phyloP scores from a whole-genome alignment of 2,797 vertebrate genomes.

The Falco peregrinus region DNA sequence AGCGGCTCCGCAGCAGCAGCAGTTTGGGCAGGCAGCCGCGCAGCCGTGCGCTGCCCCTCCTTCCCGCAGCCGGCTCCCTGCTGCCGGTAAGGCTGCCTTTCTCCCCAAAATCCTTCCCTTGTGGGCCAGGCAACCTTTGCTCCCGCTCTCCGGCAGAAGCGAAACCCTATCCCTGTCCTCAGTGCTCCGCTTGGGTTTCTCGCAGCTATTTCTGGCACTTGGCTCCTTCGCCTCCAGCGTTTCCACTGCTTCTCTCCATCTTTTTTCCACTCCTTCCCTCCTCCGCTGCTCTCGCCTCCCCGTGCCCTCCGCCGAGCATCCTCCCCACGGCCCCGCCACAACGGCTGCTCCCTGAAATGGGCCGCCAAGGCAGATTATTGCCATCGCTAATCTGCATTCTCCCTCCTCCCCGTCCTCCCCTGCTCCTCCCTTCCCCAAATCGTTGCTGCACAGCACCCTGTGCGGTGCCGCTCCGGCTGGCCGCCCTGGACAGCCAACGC shows the following conservation, averaged over 20 bases:
- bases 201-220: not conserved
- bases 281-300: not conserved
- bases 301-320: rapidly evolving
- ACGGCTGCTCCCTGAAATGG: not conserved
- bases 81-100: not conserved
- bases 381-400: slow-evolving; percentile 24
- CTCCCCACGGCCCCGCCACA: not conserved
- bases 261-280: not conserved
- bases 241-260: not conserved
- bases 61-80: not conserved
- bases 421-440: slow-evolving; percentile 40
- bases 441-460: not conserved
- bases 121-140: rapidly evolving
- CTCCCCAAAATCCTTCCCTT: not conserved
- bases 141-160: not conserved
- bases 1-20: not conserved
- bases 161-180: slow-evolving; percentile 4
- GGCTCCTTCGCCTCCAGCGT: not conserved
- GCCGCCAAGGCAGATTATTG: not conserved
- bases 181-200: not conserved
- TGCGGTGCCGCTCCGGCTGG: not conserved
- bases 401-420: not conserved
- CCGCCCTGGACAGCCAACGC: rapidly evolving
- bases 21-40: not conserved
- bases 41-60: not conserved